A percentile compares a stretch with the other conserved stretches of the same genome.
These are phyloP conservation scores for Coremacera marginata DNA, from an alignment of 2,888 invertebrate species.

Conservation along the genomic window DNA sequence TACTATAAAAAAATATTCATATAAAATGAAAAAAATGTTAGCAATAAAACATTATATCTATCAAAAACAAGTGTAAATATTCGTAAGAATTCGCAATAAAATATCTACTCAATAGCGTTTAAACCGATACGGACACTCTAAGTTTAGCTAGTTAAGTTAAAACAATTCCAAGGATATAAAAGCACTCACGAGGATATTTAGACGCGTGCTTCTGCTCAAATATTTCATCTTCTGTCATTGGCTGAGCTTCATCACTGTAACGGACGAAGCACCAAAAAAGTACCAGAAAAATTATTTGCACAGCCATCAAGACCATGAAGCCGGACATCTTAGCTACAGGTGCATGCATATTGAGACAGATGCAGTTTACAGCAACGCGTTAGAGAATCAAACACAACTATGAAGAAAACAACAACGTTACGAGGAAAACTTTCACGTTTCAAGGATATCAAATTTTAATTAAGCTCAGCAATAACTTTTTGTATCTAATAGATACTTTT, in stretches of 20 bases:
- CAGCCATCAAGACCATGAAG: slow-evolving; percentile 69
- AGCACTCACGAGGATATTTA: slow-evolving; percentile 68
- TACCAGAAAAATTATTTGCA: slow-evolving; percentile 71
- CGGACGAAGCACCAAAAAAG: slow-evolving; percentile 71
- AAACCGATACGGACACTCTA: background rate
- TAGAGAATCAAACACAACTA: background rate
- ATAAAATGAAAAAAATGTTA: no score
- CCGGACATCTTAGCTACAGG: slow-evolving; percentile 65
- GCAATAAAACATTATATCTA: no score
- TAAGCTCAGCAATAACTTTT: background rate
- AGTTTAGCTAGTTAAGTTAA: background rate
- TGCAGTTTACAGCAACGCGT: background rate
- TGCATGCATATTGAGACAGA: slow-evolving; percentile 62
- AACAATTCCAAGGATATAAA: background rate
- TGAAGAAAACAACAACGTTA: background rate
- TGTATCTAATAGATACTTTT: background rate
- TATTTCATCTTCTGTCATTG: slow-evolving; percentile 62
- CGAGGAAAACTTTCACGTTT: background rate
- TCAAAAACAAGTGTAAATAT: no score
- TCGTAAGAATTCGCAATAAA: background rate
- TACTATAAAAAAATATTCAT: no score
- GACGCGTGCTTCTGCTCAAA: slow-evolving; percentile 66
- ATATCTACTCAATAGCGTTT: background rate
- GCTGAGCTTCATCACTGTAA: slow-evolving; percentile 68
- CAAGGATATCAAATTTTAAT: no score